Conservation (phyloP, 2,888 invertebrate species). For the Cryptus armator region DNA sequence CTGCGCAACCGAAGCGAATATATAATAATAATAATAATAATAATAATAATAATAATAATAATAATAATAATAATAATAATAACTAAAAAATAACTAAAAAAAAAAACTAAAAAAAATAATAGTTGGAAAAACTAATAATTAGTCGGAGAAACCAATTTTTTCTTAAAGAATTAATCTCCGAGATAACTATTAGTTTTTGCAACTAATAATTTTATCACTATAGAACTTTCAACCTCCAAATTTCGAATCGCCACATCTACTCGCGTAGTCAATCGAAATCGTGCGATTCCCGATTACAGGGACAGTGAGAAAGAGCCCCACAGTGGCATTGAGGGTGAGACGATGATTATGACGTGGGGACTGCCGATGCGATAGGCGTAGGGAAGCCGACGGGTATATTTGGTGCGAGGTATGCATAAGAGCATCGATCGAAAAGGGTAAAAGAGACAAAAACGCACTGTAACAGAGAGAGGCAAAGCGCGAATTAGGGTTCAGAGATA, state of each 20-base stretch:
- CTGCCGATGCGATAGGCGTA: slow-evolving; percentile 58
- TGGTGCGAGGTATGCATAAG: slow-evolving; percentile 31
- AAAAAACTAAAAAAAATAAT: no score
- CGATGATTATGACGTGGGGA: slow-evolving; percentile 65
- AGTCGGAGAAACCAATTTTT: no score
- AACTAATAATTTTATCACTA: background rate
- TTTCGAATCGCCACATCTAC: background rate
- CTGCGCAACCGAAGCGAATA: no score
- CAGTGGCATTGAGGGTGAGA: slow-evolving; percentile 35
- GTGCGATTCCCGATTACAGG: slow-evolving; percentile 64
- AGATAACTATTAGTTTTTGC: no score
- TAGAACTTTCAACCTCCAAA: background rate
- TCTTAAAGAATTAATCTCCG: no score
- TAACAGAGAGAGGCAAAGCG: slow-evolving; percentile 41
- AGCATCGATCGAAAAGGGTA: slow-evolving; percentile 5
- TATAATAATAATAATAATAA: no score
- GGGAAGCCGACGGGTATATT: slow-evolving; percentile 42
- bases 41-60: no score
- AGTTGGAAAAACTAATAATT: no score
- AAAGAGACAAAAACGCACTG: slow-evolving; percentile 3
- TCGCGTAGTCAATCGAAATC: slow-evolving; percentile 55
- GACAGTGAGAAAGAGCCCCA: slow-evolving; percentile 56
- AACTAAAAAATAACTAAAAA: no score
- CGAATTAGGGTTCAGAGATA: slow-evolving; percentile 25
- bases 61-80: no score